Percentiles rank a stretch among this genome's conserved stretches.
These are phyloP conservation scores for Callimorpha dominula DNA, from an alignment of 2,888 invertebrate species.

Conservation along the genomic window DNA sequence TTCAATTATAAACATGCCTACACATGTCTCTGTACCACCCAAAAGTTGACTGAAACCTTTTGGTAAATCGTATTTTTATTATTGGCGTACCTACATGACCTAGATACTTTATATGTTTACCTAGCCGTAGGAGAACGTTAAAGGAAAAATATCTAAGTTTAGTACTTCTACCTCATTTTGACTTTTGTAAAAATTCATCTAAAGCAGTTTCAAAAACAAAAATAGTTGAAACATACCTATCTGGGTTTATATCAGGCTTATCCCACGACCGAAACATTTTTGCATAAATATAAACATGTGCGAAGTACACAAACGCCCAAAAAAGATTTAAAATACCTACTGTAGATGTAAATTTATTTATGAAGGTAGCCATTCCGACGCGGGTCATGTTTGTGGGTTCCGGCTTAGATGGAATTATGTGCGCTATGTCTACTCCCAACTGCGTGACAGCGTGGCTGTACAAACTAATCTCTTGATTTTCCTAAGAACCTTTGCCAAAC, in stretches of 20 bases:
- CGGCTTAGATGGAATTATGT: slow-evolving; percentile 45
- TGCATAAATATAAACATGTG: slow-evolving; percentile 36
- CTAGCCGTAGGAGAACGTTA: too few species aligned
- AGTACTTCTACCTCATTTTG: neutral
- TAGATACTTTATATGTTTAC: neutral
- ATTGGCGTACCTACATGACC: neutral
- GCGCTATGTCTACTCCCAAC: slow-evolving; percentile 34
- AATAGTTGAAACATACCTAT: neutral
- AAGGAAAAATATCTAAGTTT: neutral
- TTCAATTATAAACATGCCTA: too few species aligned
- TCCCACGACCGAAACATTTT: slow-evolving; percentile 26
- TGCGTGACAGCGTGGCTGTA: slow-evolving; percentile 28
- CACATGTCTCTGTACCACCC: too few species aligned
- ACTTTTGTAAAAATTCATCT: neutral
- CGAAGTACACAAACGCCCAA: slow-evolving; percentile 26
- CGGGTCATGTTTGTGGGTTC: slow-evolving; percentile 44
- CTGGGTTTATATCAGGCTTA: slow-evolving; percentile 5
- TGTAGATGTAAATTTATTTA: slow-evolving; percentile 41
- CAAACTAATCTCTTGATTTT: slow-evolving; percentile 26
- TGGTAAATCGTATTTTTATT: neutral
- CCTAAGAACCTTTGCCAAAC: slow-evolving; percentile 20
- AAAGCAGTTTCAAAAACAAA: neutral
- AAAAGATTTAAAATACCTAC: slow-evolving; percentile 29
- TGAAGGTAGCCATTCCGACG: slow-evolving; percentile 31
- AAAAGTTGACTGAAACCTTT: neutral